Percentiles rank a stretch among this genome's conserved stretches.
Evolutionary conservation across 37 sponge, comb jelly and placozoan species (phyloP).

Genomic region (Aplysina aerophoba): DNA sequence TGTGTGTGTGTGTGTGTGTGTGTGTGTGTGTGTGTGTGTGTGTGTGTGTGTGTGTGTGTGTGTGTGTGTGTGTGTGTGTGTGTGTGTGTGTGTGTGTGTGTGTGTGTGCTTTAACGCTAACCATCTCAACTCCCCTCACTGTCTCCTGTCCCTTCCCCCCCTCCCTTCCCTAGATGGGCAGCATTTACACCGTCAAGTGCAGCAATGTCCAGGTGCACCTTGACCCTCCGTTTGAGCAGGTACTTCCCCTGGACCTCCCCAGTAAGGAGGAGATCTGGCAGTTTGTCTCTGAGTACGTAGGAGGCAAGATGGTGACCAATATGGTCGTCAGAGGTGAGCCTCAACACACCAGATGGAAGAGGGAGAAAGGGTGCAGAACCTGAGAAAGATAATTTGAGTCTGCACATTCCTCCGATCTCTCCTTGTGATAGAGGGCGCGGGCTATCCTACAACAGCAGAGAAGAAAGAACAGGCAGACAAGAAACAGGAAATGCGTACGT

Average conservation of each 20-base stretch:
- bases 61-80: too few species aligned
- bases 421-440: slow-evolving; percentile 65
- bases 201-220: slow-evolving; percentile 51
- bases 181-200: slow-evolving; percentile 58
- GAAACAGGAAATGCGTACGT: slow-evolving; percentile 61
- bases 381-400: background rate
- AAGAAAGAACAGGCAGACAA: slow-evolving; percentile 48
- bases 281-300: slow-evolving; percentile 50
- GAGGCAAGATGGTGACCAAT: slow-evolving; percentile 43
- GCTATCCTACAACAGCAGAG: slow-evolving; percentile 74
- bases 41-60: too few species aligned
- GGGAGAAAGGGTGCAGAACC: too few species aligned
- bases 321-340: slow-evolving; percentile 67
- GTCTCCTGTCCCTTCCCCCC: too few species aligned
- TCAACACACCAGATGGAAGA: too few species aligned
- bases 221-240: slow-evolving; percentile 57
- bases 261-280: slow-evolving; percentile 35
- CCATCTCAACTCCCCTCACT: too few species aligned
- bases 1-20: background rate
- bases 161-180: slow-evolving; percentile 27
- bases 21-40: background rate
- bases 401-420: background rate
- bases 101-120: too few species aligned
- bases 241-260: slow-evolving; percentile 52
- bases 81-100: too few species aligned